Evolutionary conservation across 2,797 vertebrate genomes (phyloP), one percentile per base, ranked within the genome.

Genomic region (Acipenser ruthenus): DNA sequence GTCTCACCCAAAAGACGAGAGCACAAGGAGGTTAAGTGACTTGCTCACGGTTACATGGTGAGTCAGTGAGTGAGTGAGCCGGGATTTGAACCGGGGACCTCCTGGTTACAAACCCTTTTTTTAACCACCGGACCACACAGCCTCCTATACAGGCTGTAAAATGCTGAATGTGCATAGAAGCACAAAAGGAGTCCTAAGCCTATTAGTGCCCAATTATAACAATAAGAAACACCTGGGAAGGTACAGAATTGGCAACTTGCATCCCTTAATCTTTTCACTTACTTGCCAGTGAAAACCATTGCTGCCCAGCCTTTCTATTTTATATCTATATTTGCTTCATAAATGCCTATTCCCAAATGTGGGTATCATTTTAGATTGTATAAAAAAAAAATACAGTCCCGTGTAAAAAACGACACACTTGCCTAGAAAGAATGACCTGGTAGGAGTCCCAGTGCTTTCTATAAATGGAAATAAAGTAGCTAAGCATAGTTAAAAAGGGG

Each of bases 191-290:
- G 72, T 68, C 70, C 71, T 63, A 67, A 72, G 71, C 51, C 72
- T 73, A 48, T 74, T 77, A 68, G 73, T 73, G 68, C 62, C 60
- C 75, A 50, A 65, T 70, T 71, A 73, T 71, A 72, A 55, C 70
- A 78, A 77, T 74, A 65, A 77, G 66, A 81, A 78, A 78, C 78
- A 79, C 72, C 71, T 81, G 73, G 71, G 48, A 59, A 75, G 75
- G 73, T 75, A 65, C 64, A 68, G 65, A 50, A 64, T 70, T 64
- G 69, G 67, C 66, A 65, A 49, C 49, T 9, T 23, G 58, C 60
- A 51, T 63, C 68, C 50, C 37, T 37, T 37, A 37, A 4, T 37
- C 37, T 37, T 37, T 37, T 37, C 37, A 37, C 5, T 37, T 49
- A 52, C 47, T 60, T 23, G 37, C 8, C 23, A 51, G 18, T 13